Evolutionary conservation across 53 echinoderm and acorn worm genomes (phyloP), one percentile per base, ranked within the genome.

Genomic region (Astropecten irregularis): DNA sequence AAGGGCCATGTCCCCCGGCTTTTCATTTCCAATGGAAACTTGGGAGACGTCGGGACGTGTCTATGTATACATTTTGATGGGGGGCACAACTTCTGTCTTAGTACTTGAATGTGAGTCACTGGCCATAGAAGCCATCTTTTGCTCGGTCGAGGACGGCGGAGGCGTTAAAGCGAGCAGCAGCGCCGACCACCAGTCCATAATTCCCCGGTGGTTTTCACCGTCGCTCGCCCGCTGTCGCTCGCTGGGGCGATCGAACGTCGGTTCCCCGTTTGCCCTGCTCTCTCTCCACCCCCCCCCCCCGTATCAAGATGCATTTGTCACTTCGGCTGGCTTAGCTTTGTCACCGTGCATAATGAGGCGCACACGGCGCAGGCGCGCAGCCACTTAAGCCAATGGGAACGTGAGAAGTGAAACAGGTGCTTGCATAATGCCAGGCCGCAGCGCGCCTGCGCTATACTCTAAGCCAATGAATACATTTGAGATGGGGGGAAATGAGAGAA

Each of bases 151-250:
- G 79, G 79, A 39, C 79, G 61, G 79, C 79, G 32, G 48, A 79
- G 79, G 79, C 79, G 79, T 79, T 46, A 62, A 79, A 79, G 61
- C 79, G 79, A 79, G 79, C 60, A 79, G 79, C 79, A 79, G 79
- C 62, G 79, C 79, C 79, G 79, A 79, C 79, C 79, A 79, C 79
- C 79, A 79, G 79, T 62, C 79, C 38, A 60, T 79, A 79, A 79
- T 79, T 79, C 79, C 79, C 79, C 79, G 31, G 79, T 79, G 79
- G 61, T 62, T 79, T 61, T n/a, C n/a, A 25, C 48, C 61, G 79
- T 62, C 79, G 79, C 79, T 79, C 60, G 62, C 79, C 60, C 79
- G 79, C 79, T 79, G 79, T 62, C 79, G 79, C 79, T 60, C 60
- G 61, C 79, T 27, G 42, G 7, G 10, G 3, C 54, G n/a, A n/a